Evolutionary conservation across 35 echinoderm and acorn worm genomes (phyloP).

Genomic region (Heliocidaris tuberculata): DNA sequence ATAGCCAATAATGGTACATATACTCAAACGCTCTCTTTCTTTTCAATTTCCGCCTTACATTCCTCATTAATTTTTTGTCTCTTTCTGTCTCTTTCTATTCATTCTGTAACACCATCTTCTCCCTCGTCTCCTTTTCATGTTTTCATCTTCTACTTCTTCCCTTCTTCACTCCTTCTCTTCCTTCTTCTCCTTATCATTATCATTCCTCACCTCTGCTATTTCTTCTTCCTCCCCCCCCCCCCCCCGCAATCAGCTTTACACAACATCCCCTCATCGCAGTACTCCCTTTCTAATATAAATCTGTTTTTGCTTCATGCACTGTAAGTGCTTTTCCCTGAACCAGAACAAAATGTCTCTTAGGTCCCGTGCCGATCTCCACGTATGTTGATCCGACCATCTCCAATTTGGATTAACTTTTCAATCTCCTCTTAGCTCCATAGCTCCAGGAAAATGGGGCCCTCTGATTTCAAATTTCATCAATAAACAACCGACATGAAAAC

Average conservation of each 20-base stretch:
- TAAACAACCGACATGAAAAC: background rate
- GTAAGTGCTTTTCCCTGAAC: background rate
- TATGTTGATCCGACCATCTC: slow-evolving; percentile 9
- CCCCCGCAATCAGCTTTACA: background rate
- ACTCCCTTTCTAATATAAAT: background rate
- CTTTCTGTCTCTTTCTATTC: too few species aligned
- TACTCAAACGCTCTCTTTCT: too few species aligned
- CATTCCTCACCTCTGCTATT: background rate
- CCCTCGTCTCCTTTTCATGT: too few species aligned
- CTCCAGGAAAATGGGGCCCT: background rate
- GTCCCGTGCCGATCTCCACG: background rate
- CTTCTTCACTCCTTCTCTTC: too few species aligned
- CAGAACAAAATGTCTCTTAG: background rate
- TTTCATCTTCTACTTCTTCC: too few species aligned
- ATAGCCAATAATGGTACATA: too few species aligned
- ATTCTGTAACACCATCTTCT: too few species aligned
- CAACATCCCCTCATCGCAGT: background rate
- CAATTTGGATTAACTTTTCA: slow-evolving; percentile 18
- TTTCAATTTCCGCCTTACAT: too few species aligned
- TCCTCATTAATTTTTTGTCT: too few species aligned
- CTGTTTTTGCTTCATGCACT: background rate
- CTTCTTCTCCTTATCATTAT: background rate
- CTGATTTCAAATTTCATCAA: slow-evolving; percentile 6
- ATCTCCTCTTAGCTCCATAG: background rate
- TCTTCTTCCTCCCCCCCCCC: background rate